These are phyloP conservation scores for Microchrysa polita DNA, from an alignment of 2,888 invertebrate species.

Conservation along the genomic window DNA sequence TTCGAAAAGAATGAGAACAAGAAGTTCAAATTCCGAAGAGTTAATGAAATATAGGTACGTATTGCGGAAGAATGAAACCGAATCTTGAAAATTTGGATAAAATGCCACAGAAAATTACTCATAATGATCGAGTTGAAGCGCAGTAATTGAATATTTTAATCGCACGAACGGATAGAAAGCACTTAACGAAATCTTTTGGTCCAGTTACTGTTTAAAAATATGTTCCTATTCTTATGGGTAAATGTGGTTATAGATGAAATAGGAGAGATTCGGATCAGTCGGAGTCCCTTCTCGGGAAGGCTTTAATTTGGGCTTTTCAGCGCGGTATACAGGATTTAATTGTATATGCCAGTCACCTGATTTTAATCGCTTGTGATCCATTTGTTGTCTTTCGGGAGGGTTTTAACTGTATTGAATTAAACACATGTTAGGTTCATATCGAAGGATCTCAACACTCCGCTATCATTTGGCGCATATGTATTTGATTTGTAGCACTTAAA, in stretches of 20 bases:
- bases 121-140: slow-evolving; percentile 30
- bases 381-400: no score
- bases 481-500: slow-evolving; percentile 21
- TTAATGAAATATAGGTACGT: neutral
- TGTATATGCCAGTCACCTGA: no score
- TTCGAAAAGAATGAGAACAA: slow-evolving; percentile 14
- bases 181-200: slow-evolving; percentile 35
- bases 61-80: slow-evolving; percentile 13
- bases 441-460: neutral
- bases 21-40: neutral
- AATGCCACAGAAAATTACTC: slow-evolving; percentile 39
- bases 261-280: neutral
- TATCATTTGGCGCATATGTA: neutral
- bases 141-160: slow-evolving; percentile 26
- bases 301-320: neutral
- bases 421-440: no score
- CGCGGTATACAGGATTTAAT: neutral
- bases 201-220: slow-evolving; percentile 16
- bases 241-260: no score
- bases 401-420: no score
- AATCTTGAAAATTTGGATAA: slow-evolving; percentile 3
- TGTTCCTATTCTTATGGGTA: neutral
- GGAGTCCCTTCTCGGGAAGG: no score
- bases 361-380: no score
- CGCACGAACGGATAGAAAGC: slow-evolving; percentile 29